Evolutionary conservation across 2,113 vertebrate genomes (phyloP), one percentile per base, ranked within the genome.

Genomic region (Pangasianodon gigas): DNA sequence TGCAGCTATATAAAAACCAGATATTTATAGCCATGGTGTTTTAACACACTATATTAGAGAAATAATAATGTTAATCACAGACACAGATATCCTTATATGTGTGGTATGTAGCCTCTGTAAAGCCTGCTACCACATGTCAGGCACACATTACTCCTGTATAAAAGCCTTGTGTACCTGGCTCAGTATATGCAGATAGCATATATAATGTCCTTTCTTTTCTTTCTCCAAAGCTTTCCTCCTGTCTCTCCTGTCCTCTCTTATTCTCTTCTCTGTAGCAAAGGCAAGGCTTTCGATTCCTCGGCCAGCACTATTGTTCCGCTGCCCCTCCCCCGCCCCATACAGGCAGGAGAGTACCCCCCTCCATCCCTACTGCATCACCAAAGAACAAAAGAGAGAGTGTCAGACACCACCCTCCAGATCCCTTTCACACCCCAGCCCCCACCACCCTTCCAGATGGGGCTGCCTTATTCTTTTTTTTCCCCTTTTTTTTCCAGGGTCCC

Each of bases 371-470:
- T 96, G 95, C 94, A 95, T 95, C 95, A 95, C 92, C 92, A 90
- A 96, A 96, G 95, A 96, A 96, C 96, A 96, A 96, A 96, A 95
- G 95, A 94, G 93, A 94, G 95, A 94, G 96, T 96, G 96, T 96
- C 96, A 96, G 96, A 96, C 96, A 93, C 95, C 95, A 96, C 96
- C 96, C 96, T 95, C 95, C 96, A 95, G 95, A 96, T 96, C 96
- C 95, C 94, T 96, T 95, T 95, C 95, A 96, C 96, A 94, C 94
- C 90, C 95, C 93, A 95, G 93, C 96, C 95, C 95, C 96, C 95
- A 95, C 94, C 95, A 92, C 92, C 90, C 91, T 93, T 96, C 95
- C 96, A 96, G 96, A 96, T 96, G 95, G 96, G 95, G 93, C 94
- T 95, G 94, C 93, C 93, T 95, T 95, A 94, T 84, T 84, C 80